phyloP scores from a whole-genome alignment of 1,140 invertebrate species.

The Propsilocerus akamusi region DNA sequence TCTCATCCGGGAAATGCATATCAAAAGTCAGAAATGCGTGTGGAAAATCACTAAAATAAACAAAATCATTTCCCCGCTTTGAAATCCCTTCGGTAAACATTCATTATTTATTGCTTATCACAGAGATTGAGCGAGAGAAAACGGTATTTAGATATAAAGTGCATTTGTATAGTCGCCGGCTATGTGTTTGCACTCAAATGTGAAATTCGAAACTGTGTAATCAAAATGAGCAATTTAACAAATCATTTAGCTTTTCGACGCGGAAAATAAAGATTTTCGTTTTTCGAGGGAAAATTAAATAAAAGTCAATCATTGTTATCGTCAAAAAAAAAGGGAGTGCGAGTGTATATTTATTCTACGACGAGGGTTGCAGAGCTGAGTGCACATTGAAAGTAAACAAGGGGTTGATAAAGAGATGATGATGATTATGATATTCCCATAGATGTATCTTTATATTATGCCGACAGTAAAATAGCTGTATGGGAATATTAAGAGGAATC shows the following conservation, averaged over 20 bases:
- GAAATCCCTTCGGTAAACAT: background rate
- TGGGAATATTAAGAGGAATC: too few species aligned
- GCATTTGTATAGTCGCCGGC: background rate
- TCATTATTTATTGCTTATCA: constrained; percentile 1
- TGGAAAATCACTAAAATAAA: background rate
- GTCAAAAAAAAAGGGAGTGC: too few species aligned
- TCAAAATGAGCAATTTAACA: background rate
- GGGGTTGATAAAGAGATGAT: constrained; percentile 2
- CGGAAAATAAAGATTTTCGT: background rate
- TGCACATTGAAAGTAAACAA: background rate
- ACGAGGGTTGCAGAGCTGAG: background rate
- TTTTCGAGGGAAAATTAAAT: background rate
- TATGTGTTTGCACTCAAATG: too few species aligned
- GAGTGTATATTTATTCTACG: background rate
- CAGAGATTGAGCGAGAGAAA: too few species aligned
- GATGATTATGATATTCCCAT: too few species aligned
- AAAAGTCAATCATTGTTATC: constrained; percentile 4
- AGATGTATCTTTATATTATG: too few species aligned
- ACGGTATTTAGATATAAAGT: background rate
- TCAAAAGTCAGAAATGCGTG: background rate
- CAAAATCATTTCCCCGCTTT: too few species aligned
- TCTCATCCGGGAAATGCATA: background rate
- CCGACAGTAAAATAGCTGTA: too few species aligned
- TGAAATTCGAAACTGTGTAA: background rate
- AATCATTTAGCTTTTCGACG: background rate